A percentile compares a stretch with the other conserved stretches of the same genome.
These are phyloP conservation scores for Alosa alosa DNA, from an alignment of 2,113 vertebrate genomes.

Conservation along the genomic window DNA sequence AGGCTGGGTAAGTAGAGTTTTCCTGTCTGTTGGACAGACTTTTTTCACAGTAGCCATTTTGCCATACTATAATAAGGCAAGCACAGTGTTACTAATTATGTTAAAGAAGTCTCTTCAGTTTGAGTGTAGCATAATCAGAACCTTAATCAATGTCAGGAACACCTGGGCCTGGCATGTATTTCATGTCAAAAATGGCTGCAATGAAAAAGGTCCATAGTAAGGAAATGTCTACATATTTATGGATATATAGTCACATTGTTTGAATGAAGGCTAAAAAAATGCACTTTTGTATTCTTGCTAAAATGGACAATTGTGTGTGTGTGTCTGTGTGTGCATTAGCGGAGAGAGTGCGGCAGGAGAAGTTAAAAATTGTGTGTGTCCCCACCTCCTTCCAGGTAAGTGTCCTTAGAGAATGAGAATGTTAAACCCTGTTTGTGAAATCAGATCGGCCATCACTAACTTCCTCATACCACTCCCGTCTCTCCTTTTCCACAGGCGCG, in stretches of 20 bases:
- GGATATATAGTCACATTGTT: no score
- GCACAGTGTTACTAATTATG: no score
- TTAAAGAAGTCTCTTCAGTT: no score
- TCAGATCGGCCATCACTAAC: no score
- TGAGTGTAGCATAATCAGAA: no score
- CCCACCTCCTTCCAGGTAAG: constrained; percentile 95
- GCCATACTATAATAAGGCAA: no score
- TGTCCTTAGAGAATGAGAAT: background rate
- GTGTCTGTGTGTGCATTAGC: constrained; percentile 65
- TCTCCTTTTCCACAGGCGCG: constrained; percentile 77
- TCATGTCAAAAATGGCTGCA: no score
- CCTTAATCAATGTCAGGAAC: no score
- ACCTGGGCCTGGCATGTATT: no score
- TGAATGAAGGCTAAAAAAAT: background rate
- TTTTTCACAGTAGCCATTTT: no score
- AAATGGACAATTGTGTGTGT: background rate
- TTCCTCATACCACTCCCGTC: background rate
- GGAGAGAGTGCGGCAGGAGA: constrained; percentile 88
- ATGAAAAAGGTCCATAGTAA: no score
- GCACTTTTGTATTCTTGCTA: background rate
- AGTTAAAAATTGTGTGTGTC: constrained; percentile 87
- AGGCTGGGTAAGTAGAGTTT: constrained; percentile 78
- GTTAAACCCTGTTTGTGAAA: background rate
- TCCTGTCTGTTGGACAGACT: background rate
- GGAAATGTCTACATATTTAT: no score